These are phyloP conservation scores for Calliopsis andreniformis DNA, from an alignment of 1,140 invertebrate genomes.

Conservation along the genomic window DNA sequence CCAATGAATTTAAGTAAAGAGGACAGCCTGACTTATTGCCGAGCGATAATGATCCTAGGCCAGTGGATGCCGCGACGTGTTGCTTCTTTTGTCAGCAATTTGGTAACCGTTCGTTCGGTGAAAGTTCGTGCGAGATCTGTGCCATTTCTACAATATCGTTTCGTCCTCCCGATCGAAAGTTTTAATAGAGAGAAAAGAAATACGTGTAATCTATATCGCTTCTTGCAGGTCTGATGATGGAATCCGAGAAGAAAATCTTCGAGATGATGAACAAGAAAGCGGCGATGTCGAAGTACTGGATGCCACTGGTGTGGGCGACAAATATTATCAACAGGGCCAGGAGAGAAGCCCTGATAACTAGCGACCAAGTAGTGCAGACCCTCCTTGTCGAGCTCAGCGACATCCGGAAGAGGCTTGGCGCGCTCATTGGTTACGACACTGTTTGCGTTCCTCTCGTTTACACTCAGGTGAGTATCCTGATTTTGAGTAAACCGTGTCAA, in stretches of 20 bases:
- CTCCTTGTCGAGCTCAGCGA: conserved; percentile 91
- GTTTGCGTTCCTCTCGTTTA: conserved; percentile 98
- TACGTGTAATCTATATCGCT: conserved; percentile 23
- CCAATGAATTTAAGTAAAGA: conserved; percentile 20
- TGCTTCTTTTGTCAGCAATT: conserved; percentile 15
- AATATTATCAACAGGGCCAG: conserved; percentile 93
- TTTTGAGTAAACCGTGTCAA: background rate
- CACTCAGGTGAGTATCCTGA: conserved; percentile 90
- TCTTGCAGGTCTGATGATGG: conserved; percentile 91
- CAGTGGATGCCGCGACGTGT: background rate
- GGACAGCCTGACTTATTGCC: conserved; percentile 11
- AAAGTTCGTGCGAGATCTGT: conserved; percentile 35
- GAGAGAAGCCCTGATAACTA: conserved; percentile 90
- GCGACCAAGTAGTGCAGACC: conserved; percentile 93
- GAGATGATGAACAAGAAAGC: conserved; percentile 93
- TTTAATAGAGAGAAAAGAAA: conserved; percentile 18
- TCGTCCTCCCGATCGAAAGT: conserved; percentile 15
- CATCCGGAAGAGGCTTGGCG: conserved; percentile 89
- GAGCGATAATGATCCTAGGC: conserved; percentile 28
- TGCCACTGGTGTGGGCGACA: conserved; percentile 95
- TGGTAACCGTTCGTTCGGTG: conserved; percentile 9
- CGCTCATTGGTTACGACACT: conserved; percentile 96
- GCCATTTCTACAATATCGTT: conserved; percentile 2
- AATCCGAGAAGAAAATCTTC: conserved; percentile 94
- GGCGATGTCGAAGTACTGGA: conserved; percentile 96